phyloP scores from a whole-genome alignment of 2,113 vertebrate species.

The Stigmatopora argus region DNA sequence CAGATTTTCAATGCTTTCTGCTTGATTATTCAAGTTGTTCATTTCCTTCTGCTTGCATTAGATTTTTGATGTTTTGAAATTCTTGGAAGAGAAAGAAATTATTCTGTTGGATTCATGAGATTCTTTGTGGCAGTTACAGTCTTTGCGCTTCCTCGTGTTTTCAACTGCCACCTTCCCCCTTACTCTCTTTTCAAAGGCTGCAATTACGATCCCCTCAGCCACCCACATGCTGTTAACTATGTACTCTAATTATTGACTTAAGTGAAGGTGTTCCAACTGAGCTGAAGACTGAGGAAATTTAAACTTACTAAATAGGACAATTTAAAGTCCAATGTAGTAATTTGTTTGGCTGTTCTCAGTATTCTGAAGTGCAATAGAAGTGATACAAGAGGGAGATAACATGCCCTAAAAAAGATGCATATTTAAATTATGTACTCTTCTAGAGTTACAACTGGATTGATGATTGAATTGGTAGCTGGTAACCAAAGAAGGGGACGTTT shows the following conservation, averaged over 20 bases:
- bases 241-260: slow-evolving; percentile 57
- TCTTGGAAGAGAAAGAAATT: slow-evolving; percentile 25
- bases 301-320: slow-evolving; percentile 38
- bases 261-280: slow-evolving; percentile 50
- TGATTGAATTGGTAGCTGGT: slow-evolving; percentile 10
- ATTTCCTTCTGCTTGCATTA: slow-evolving; percentile 4
- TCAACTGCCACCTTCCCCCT: slow-evolving; percentile 9
- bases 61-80: slow-evolving; percentile 10
- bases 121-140: slow-evolving; percentile 6
- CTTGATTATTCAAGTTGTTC: slow-evolving; percentile 5
- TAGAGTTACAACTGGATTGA: slow-evolving; percentile 23
- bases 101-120: slow-evolving; percentile 1
- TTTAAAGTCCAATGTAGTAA: slow-evolving; percentile 15
- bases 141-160: slow-evolving; percentile 13
- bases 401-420: slow-evolving; percentile 15
- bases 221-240: slow-evolving; percentile 55
- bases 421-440: background rate
- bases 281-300: slow-evolving; percentile 44
- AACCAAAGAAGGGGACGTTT: no score
- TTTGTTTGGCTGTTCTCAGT: slow-evolving; percentile 45
- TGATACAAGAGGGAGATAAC: slow-evolving; percentile 1
- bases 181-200: slow-evolving; percentile 21
- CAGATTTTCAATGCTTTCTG: slow-evolving; percentile 3
- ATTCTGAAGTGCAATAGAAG: slow-evolving; percentile 1
- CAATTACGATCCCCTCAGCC: slow-evolving; percentile 39